Evolutionary conservation across 1,140 invertebrate species (phyloP).

Genomic region (Parapsyche elsis): DNA sequence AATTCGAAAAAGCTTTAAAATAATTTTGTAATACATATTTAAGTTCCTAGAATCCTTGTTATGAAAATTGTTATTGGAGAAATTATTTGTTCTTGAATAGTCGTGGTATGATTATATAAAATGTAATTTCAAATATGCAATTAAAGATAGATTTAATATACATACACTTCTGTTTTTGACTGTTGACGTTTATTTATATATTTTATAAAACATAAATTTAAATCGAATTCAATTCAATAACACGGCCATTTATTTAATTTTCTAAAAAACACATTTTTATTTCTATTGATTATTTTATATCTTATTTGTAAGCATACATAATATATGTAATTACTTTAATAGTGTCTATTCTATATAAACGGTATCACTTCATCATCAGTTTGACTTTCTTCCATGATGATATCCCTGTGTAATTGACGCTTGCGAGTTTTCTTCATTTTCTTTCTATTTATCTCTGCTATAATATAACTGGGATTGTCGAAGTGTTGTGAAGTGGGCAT

Average conservation of each 20-base stretch:
- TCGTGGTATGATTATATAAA: no score
- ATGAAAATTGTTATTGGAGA: no score
- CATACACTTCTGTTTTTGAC: no score
- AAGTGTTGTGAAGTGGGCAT: constrained; percentile 47
- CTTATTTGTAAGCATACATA: not conserved
- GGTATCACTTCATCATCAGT: constrained; percentile 45
- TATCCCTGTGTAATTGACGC: not conserved
- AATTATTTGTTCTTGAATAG: no score
- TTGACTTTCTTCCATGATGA: not conserved
- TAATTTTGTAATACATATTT: no score
- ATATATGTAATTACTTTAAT: not conserved
- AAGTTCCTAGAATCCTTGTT: no score
- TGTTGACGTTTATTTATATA: no score
- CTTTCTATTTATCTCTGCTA: constrained; percentile 48
- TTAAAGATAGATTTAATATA: no score
- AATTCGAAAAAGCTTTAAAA: no score
- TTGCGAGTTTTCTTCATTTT: constrained; percentile 8
- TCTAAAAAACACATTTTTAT: not conserved
- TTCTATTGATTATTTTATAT: not conserved
- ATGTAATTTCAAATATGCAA: no score
- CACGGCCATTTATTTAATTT: not conserved
- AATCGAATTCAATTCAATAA: no score
- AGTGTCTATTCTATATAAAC: constrained; percentile 30
- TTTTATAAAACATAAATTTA: no score
- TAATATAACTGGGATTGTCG: constrained; percentile 53